Base-by-base conservation (phyloP, 2,113 vertebrate genomes). In the Meleagris gallopavo region DNA sequence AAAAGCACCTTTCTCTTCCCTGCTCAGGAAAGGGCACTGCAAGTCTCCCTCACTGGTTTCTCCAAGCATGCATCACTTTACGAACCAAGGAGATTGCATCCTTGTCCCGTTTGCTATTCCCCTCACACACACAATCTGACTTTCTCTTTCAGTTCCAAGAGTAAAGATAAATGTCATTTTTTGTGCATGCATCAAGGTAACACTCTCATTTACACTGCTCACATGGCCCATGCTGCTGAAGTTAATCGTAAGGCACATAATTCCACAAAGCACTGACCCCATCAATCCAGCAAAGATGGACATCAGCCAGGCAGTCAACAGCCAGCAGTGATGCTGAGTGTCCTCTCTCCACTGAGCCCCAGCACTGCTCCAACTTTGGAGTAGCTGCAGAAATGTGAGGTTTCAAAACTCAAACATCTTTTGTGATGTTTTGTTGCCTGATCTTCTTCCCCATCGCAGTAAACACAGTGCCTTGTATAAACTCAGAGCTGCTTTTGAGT, bases 191-290 rank as follows among this genome's bases (percentile, higher is more conserved):
- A 36, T 48, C 41, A 71, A 50, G 76, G 29, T n/a, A n/a, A 21
- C 14, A 32, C 34, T 27, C 57, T 76, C 15, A 7, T 6, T n/a
- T 43, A 36, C 1, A 1, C 34, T 45, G 40, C 1, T 1, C 32
- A 22, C 0, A 0, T 69, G 82, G 9, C 7, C 27, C 24, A 11
- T 45, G 45, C 36, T 38, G 55, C 32, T 69, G 27, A 45, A 34
- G 27, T 38, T 55, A 29, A 18, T 3, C 60, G 11, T n/a, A 25
- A 84, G 67, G 14, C 1, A 1, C 30, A 25, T 4, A 3, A 57
- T 57, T n/a, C 15, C 34, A 43, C 65, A 10, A 45, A 45, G 30
- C 64, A 25, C 19, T 18, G 61, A 55, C 20, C 38, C 24, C 40
- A 19, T 45, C 9, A 2, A 12, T 30, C 14, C 46, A 41, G 18